Evolutionary conservation across 2,113 vertebrate species (phyloP).

Genomic region (Ursus arctos): DNA sequence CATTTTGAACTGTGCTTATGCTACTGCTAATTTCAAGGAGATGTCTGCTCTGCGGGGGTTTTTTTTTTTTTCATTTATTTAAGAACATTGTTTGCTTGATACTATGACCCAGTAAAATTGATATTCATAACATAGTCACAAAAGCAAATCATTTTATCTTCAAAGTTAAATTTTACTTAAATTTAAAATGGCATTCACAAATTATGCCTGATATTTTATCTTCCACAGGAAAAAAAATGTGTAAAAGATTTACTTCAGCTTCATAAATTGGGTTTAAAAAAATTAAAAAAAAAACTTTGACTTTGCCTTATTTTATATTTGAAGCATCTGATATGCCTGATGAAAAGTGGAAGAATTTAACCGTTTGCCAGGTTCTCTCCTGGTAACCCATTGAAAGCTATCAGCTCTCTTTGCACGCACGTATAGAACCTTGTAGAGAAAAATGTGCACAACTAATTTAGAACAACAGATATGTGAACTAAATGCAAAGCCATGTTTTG

Average conservation of each 20-base stretch:
- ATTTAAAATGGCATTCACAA: background rate
- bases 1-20: background rate
- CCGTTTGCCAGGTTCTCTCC: background rate
- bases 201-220: background rate
- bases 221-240: background rate
- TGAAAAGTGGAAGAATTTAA: background rate
- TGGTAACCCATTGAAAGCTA: background rate
- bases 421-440: background rate
- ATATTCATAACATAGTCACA: background rate
- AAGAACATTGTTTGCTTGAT: background rate
- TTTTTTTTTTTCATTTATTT: background rate
- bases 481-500: background rate
- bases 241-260: background rate
- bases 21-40: background rate
- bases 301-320: constrained; percentile 25
- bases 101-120: background rate
- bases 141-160: background rate
- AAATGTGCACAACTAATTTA: background rate
- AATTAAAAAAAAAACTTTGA: background rate
- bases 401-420: background rate
- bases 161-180: background rate
- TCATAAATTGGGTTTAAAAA: background rate
- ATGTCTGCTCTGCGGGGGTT: background rate
- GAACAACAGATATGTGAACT: background rate
- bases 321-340: background rate